A percentile compares a stretch with the other conserved stretches of the same genome.
Conservation (phyloP, 2,888 invertebrate genomes). For the Bombylius major region DNA sequence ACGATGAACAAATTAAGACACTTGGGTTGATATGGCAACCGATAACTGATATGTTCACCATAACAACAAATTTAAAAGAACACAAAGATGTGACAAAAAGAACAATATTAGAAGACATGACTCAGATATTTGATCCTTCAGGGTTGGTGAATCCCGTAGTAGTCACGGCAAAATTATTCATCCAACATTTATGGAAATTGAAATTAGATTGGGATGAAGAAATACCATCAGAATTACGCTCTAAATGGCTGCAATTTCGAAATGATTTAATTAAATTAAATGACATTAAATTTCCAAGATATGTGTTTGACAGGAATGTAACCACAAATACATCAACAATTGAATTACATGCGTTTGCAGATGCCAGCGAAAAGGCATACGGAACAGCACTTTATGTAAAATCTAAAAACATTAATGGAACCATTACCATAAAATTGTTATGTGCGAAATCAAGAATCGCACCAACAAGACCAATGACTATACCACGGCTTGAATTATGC, state of each 20-base stretch:
- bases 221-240: background rate
- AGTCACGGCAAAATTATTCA: no score
- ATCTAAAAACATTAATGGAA: background rate
- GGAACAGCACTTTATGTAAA: background rate
- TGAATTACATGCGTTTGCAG: background rate
- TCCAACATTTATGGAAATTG: no score
- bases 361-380: background rate
- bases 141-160: background rate
- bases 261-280: background rate
- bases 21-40: background rate
- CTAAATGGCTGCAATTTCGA: background rate
- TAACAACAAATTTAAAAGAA: background rate
- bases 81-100: background rate
- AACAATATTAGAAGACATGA: background rate
- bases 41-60: background rate
- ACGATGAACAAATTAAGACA: background rate
- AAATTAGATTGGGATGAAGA: background rate
- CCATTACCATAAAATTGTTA: background rate
- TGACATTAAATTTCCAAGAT: background rate
- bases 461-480: background rate
- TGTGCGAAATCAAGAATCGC: constrained; percentile 8
- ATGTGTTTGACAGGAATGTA: background rate
- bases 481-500: constrained; percentile 11
- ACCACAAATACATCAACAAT: background rate
- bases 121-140: background rate